phyloP scores from a whole-genome alignment of 1,140 invertebrate species.

The Hestina assimilis region DNA sequence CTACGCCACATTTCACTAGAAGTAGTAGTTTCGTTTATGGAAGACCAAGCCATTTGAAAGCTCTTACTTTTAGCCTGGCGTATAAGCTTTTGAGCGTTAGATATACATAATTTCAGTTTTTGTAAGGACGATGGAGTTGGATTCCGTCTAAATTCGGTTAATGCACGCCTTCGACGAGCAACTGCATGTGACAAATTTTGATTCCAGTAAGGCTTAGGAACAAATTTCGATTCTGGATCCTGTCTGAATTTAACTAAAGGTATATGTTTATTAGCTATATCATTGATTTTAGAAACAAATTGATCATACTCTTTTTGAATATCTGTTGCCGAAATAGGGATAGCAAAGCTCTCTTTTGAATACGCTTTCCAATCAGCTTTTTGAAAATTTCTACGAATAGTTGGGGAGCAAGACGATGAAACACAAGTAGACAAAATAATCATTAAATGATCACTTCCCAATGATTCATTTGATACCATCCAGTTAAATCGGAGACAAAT shows the following conservation, averaged over 20 bases:
- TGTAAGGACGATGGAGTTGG: slow-evolving; percentile 28
- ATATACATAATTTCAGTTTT: not conserved
- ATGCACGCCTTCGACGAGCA: slow-evolving; percentile 11
- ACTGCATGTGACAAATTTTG: slow-evolving; percentile 12
- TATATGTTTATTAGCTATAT: slow-evolving; percentile 24
- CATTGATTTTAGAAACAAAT: slow-evolving; percentile 26
- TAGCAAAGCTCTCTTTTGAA: not conserved
- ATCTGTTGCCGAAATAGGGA: not conserved
- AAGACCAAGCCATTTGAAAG: too few species aligned
- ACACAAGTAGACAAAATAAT: slow-evolving; percentile 10
- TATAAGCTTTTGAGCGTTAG: too few species aligned
- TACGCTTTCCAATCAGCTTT: slow-evolving; percentile 28
- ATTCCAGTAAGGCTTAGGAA: slow-evolving; percentile 25
- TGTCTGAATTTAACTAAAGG: slow-evolving; percentile 19
- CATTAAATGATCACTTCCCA: slow-evolving; percentile 34
- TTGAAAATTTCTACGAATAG: slow-evolving; percentile 28
- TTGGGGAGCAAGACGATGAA: not conserved
- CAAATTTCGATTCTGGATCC: slow-evolving; percentile 19
- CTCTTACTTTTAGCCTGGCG: too few species aligned
- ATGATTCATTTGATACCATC: slow-evolving; percentile 24
- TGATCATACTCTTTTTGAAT: slow-evolving; percentile 22
- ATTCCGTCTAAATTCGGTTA: slow-evolving; percentile 25
- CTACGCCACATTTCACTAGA: too few species aligned
- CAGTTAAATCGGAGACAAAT: slow-evolving; percentile 24
- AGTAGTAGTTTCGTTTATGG: too few species aligned